phyloP scores from a whole-genome alignment of 2,797 vertebrate species.

The Ibycter americanus region DNA sequence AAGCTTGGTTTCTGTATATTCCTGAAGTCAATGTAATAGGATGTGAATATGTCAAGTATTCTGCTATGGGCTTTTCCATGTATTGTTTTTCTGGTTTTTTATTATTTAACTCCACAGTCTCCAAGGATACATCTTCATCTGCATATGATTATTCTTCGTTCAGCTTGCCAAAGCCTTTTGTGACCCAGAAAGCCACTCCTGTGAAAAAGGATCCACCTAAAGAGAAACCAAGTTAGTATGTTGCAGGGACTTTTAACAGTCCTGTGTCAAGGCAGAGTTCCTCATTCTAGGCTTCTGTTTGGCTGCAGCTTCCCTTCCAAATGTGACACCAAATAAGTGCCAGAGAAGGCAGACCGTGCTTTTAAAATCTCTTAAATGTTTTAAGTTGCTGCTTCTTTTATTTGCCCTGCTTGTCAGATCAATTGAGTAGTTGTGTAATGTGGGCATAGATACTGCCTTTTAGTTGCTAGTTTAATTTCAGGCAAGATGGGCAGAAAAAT shows the following conservation, averaged over 20 bases:
- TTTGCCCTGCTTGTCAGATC: background rate
- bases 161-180: constrained; percentile 60
- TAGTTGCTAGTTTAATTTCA: background rate
- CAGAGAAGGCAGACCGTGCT: background rate
- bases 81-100: background rate
- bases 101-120: constrained; percentile 58
- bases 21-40: background rate
- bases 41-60: background rate
- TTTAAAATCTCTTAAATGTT: background rate
- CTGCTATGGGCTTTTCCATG: background rate
- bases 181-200: constrained; percentile 52
- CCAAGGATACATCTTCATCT: constrained; percentile 39
- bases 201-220: constrained; percentile 80
- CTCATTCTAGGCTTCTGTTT: background rate
- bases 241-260: background rate
- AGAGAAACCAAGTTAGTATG: constrained; percentile 84
- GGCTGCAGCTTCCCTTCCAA: background rate
- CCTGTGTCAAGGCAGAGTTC: background rate
- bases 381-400: background rate
- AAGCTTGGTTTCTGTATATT: background rate
- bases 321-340: background rate
- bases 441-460: background rate
- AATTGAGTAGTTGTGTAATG: background rate
- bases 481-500: background rate
- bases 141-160: constrained; percentile 1